Base-by-base conservation (phyloP, 1,140 invertebrate genomes). In the Drosophila ambigua region DNA sequence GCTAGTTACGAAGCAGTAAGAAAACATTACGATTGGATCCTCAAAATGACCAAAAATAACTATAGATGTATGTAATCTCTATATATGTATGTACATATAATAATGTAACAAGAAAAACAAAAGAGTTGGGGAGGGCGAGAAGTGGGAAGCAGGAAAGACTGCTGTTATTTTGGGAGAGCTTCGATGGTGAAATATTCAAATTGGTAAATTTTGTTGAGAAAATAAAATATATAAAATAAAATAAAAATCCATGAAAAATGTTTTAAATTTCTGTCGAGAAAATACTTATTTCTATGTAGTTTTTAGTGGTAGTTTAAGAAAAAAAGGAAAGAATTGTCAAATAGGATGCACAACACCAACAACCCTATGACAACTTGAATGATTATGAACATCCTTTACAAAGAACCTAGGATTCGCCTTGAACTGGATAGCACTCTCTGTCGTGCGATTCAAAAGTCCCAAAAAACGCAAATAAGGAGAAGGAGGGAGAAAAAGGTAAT, bases 11-110 rank as follows among this genome's bases (percentile, higher is more conserved):
- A 69, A 45, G 35, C 35, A 39, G 11, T 11, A 13, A 39, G 35
- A 39, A 39, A 35, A 54, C 66, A 57, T 44, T 43, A 65, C 51
- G 66, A 50, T 69, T 69, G 66, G 69, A 87, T 81, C 82, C 82
- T 78, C 77, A 58, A 77, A 77, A 75, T 76, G 72, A 48, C 82
- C 77, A 57, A 69, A 69, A 69, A 58, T 58, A 69, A 69, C 50
- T 57, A 49, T 69, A 35, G 66, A 54, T 15, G 15, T 49, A 23
- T 48, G 48, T 13, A 52, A 46, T 28, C 61, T 35, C 41, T 39
- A 51, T 51, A 67, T 26, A 53, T 13, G 13, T 26, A 53, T 13
- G 13, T 57, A 61, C 61, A 80, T 66, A 77, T 74, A 85, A 85
- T 80, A 84, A 74, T 80, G 66, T 20, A 68, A 82, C 57, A 62